Conservation (phyloP, 2,888 invertebrate genomes). For the Catonia carolina region DNA sequence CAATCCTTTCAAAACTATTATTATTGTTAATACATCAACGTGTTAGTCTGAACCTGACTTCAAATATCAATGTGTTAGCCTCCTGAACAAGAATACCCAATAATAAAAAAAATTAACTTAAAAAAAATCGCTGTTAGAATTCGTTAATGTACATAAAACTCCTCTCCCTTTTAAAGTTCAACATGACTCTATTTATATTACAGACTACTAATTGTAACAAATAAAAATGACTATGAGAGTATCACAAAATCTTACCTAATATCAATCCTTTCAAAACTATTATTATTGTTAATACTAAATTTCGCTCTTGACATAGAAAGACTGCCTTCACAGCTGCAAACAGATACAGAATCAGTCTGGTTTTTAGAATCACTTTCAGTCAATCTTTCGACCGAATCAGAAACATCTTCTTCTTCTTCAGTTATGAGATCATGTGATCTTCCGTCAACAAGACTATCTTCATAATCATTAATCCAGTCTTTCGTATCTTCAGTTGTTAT, state of each 20-base stretch:
- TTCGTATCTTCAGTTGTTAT: constrained; percentile 13
- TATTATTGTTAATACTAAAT: constrained; percentile 47
- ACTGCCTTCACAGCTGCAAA: constrained; percentile 35
- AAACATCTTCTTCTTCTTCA: constrained; percentile 47
- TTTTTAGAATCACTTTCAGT: constrained; percentile 43
- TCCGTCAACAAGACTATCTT: constrained; percentile 31
- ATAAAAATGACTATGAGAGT: too few species aligned
- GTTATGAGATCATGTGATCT: constrained; percentile 48
- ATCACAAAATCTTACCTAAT: too few species aligned
- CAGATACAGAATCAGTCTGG: constrained; percentile 38
- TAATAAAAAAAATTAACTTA: too few species aligned
- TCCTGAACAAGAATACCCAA: too few species aligned
- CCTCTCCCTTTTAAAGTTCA: too few species aligned
- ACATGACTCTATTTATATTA: too few species aligned
- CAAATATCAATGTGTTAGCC: too few species aligned
- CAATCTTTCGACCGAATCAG: constrained; percentile 46
- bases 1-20: constrained; percentile 44
- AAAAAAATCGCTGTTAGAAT: too few species aligned
- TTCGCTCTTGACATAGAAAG: constrained; percentile 16
- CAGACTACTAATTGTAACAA: too few species aligned
- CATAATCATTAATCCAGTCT: constrained; percentile 22
- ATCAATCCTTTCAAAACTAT: constrained; percentile 43
- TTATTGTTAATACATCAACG: too few species aligned
- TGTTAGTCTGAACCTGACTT: too few species aligned
- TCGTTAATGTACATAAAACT: too few species aligned